Evolutionary conservation across 2,113 vertebrate species (phyloP).

Genomic region (Crotalus horridus): DNA sequence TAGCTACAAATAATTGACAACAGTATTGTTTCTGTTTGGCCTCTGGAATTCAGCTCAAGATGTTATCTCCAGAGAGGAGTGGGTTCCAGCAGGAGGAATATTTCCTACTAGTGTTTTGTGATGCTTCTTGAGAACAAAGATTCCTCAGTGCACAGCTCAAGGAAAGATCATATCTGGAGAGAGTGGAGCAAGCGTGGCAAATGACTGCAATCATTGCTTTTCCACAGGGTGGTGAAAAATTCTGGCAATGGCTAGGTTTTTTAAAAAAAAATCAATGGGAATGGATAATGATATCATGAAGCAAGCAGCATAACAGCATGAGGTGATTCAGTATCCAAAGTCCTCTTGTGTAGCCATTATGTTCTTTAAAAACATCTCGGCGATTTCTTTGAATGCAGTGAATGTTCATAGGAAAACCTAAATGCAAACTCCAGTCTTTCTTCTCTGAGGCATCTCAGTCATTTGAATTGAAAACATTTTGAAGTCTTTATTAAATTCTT

Average conservation of each 20-base stretch:
- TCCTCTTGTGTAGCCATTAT: constrained; percentile 8
- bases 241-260: constrained; percentile 36
- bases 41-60: constrained; percentile 17
- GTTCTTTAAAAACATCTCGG: constrained; percentile 37
- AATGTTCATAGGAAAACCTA: neutral
- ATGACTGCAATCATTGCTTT: constrained; percentile 29
- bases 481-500: neutral
- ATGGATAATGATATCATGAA: neutral
- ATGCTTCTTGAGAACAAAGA: constrained; percentile 41
- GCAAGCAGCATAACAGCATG: neutral
- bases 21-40: constrained; percentile 5
- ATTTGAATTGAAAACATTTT: neutral
- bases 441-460: neutral
- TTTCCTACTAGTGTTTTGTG: constrained; percentile 26
- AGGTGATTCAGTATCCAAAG: constrained; percentile 4
- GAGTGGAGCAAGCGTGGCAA: neutral
- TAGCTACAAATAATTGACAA: constrained; percentile 14
- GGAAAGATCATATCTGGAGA: constrained; percentile 28
- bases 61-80: constrained; percentile 29
- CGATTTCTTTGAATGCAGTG: neutral
- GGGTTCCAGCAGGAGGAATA: constrained; percentile 19
- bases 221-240: constrained; percentile 25
- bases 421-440: neutral
- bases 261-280: constrained; percentile 18
- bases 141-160: neutral